Evolutionary conservation across 1,140 invertebrate species (phyloP).

Genomic region (Aphis craccivora): DNA sequence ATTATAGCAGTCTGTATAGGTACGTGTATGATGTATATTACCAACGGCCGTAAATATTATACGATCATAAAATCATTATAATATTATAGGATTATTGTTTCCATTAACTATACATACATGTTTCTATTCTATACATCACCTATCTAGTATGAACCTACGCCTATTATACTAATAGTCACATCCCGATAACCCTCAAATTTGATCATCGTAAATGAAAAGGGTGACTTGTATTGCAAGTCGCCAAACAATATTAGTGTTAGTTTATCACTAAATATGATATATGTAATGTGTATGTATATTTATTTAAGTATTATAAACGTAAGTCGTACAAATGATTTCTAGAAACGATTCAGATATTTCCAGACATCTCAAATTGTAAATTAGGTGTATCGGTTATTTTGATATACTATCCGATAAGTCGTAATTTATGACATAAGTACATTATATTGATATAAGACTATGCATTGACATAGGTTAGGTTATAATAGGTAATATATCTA

Average conservation of each 20-base stretch:
- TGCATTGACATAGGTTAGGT: too few relatives aligned
- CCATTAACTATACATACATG: too few relatives aligned
- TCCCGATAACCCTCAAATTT: too few relatives aligned
- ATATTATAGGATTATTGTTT: not conserved
- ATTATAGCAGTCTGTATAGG: not conserved
- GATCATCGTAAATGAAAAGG: too few relatives aligned
- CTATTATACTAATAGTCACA: too few relatives aligned
- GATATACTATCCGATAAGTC: not conserved
- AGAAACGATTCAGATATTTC: not conserved
- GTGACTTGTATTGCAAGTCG: not conserved
- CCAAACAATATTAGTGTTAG: too few relatives aligned
- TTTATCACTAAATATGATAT: too few relatives aligned
- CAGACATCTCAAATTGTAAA: not conserved
- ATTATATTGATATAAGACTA: not conserved
- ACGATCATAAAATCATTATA: conserved; percentile 13
- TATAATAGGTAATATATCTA: too few relatives aligned
- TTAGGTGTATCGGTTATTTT: not conserved
- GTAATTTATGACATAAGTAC: not conserved
- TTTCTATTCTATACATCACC: too few relatives aligned
- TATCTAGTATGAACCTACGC: too few relatives aligned
- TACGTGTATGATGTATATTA: not conserved
- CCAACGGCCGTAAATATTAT: not conserved
- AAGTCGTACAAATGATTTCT: not conserved
- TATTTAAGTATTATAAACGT: not conserved
- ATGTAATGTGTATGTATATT: too few relatives aligned